Percentiles rank a stretch among this genome's conserved stretches.
Evolutionary conservation across 2,113 vertebrate species (phyloP).

Genomic region (Strigops habroptila): DNA sequence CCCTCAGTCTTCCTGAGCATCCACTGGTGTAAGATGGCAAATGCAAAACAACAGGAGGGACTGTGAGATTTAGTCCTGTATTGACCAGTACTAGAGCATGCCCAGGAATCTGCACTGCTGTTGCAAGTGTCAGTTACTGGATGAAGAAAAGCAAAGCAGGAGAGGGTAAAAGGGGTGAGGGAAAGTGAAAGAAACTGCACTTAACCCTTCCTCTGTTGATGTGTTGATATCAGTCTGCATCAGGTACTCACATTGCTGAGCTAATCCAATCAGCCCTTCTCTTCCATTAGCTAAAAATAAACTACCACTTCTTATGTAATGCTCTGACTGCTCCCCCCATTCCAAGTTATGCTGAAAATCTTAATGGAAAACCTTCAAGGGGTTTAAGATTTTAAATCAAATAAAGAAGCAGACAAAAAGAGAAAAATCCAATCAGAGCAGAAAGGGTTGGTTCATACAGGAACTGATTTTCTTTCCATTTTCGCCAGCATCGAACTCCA

Average conservation of each 20-base stretch:
- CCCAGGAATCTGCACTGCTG: neutral
- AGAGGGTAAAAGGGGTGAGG: neutral
- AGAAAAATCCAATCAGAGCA: conserved; percentile 45
- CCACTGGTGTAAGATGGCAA: conserved; percentile 16
- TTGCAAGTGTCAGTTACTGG: conserved; percentile 6
- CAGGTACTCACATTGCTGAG: neutral
- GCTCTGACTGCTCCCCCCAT: neutral
- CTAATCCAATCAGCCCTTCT: conserved; percentile 4
- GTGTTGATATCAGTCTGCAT: neutral
- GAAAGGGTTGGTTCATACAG: neutral
- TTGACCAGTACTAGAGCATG: neutral
- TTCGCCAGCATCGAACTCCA: neutral
- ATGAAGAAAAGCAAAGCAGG: neutral
- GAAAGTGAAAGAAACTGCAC: neutral
- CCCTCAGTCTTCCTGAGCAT: neutral
- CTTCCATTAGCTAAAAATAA: conserved; percentile 43
- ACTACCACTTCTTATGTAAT: neutral
- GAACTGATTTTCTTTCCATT: neutral
- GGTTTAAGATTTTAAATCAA: conserved; percentile 32
- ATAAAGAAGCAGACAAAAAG: conserved; percentile 11
- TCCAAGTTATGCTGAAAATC: neutral
- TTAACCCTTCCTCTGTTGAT: neutral
- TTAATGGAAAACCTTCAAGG: conserved; percentile 33
- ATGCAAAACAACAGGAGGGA: conserved; percentile 13
- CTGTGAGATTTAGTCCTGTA: neutral